Conservation (phyloP, 2,113 vertebrate genomes). For the Tinamus guttatus region DNA sequence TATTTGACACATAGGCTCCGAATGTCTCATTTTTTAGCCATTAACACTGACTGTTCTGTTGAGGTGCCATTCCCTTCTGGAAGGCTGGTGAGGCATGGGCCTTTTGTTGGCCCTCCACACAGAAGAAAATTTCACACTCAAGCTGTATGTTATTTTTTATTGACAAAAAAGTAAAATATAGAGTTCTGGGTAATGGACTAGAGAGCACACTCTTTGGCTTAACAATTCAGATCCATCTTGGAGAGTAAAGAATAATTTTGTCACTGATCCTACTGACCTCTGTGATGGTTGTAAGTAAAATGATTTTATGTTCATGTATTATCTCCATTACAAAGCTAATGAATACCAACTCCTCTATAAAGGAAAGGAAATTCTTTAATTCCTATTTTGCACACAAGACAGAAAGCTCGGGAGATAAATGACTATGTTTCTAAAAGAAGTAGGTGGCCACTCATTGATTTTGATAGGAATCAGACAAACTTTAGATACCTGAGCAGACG, state of each 20-base stretch:
- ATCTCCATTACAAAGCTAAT: neutral
- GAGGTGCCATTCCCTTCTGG: neutral
- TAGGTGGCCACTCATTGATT: neutral
- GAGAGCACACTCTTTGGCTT: neutral
- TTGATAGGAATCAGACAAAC: neutral
- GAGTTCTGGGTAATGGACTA: constrained; percentile 11
- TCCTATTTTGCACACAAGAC: neutral
- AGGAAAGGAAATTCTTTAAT: neutral
- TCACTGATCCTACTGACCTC: neutral
- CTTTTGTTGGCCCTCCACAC: constrained; percentile 27
- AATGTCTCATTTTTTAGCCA: constrained; percentile 24
- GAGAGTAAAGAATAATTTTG: neutral
- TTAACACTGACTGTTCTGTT: neutral
- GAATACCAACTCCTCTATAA: neutral
- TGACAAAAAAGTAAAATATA: constrained; percentile 59
- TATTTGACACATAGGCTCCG: constrained; percentile 45
- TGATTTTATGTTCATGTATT: neutral
- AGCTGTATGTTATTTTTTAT: constrained; percentile 19
- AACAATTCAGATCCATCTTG: neutral
- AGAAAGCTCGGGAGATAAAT: rapidly evolving
- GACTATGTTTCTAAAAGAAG: neutral
- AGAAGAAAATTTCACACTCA: constrained; percentile 23
- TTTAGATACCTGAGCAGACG: neutral
- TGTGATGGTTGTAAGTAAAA: neutral
- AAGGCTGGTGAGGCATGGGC: constrained; percentile 13